phyloP scores from a whole-genome alignment of 2,113 vertebrate species.

The Camelus dromedarius region DNA sequence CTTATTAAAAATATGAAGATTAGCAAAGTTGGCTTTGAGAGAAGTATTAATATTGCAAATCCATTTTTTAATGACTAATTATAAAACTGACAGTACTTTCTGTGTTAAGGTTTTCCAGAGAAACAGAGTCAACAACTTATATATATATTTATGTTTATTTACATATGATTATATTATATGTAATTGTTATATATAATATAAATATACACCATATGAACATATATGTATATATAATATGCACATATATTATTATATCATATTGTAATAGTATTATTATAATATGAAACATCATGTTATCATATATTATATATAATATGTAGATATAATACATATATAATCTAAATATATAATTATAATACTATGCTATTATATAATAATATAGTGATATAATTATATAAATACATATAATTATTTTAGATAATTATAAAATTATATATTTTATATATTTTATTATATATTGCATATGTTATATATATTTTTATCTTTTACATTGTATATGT shows the following conservation, averaged over 20 bases:
- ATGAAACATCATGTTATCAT: too few species aligned
- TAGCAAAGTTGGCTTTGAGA: background rate
- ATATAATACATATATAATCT: too few species aligned
- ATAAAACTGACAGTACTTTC: background rate
- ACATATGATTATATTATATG: too few species aligned
- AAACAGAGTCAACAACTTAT: background rate
- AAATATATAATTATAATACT: too few species aligned
- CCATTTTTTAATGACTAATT: background rate
- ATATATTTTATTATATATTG: background rate
- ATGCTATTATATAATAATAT: too few species aligned
- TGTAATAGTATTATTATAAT: background rate
- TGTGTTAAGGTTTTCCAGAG: background rate
- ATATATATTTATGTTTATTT: background rate
- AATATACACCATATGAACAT: too few species aligned
- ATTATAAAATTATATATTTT: too few species aligned
- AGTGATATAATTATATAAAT: too few species aligned
- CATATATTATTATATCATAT: background rate
- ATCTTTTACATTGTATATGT: background rate
- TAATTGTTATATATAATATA: too few species aligned
- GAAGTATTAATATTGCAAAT: background rate
- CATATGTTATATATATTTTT: background rate
- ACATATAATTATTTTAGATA: too few species aligned
- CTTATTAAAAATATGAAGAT: background rate
- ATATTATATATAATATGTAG: too few species aligned
- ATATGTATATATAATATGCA: background rate